Evolutionary conservation across 2,888 invertebrate species (phyloP).

Genomic region (Folsomia manolachei): DNA sequence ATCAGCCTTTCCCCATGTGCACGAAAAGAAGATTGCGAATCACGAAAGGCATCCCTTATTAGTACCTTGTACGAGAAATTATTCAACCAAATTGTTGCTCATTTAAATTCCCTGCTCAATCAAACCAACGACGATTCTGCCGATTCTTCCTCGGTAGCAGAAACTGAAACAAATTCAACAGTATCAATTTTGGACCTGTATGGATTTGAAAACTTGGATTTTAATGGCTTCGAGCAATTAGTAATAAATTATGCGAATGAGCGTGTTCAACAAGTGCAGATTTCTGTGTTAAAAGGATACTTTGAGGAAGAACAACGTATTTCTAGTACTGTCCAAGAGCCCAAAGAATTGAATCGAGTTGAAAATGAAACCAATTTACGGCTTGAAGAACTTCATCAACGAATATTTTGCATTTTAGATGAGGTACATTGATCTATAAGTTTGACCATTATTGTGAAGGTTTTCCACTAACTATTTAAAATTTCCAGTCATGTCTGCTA

Average conservation of each 20-base stretch:
- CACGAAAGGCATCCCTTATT: slow-evolving; percentile 32
- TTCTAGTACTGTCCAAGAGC: slow-evolving; percentile 21
- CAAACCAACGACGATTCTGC: background rate
- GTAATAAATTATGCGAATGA: slow-evolving; percentile 47
- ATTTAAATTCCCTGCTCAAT: slow-evolving; percentile 27
- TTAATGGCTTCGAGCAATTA: slow-evolving; percentile 44
- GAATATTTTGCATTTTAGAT: slow-evolving; percentile 38
- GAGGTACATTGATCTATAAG: slow-evolving; percentile 29
- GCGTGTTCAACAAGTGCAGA: slow-evolving; percentile 39
- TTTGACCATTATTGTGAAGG: background rate
- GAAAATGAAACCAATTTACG: slow-evolving; percentile 31
- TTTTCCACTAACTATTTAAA: background rate
- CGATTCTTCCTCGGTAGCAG: background rate
- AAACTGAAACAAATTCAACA: background rate
- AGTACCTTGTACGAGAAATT: slow-evolving; percentile 42
- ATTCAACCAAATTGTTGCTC: slow-evolving; percentile 34
- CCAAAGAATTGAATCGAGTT: slow-evolving; percentile 35
- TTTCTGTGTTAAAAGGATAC: slow-evolving; percentile 33
- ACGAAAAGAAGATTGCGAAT: slow-evolving; percentile 34
- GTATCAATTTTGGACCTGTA: slow-evolving; percentile 40
- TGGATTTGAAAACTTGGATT: slow-evolving; percentile 42
- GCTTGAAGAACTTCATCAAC: slow-evolving; percentile 31
- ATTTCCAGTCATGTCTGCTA: slow-evolving; percentile 36
- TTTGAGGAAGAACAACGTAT: slow-evolving; percentile 23
- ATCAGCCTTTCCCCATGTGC: slow-evolving; percentile 35